Base-by-base conservation (phyloP, 2,888 invertebrate species). In the Drosophila kambysellisi region DNA sequence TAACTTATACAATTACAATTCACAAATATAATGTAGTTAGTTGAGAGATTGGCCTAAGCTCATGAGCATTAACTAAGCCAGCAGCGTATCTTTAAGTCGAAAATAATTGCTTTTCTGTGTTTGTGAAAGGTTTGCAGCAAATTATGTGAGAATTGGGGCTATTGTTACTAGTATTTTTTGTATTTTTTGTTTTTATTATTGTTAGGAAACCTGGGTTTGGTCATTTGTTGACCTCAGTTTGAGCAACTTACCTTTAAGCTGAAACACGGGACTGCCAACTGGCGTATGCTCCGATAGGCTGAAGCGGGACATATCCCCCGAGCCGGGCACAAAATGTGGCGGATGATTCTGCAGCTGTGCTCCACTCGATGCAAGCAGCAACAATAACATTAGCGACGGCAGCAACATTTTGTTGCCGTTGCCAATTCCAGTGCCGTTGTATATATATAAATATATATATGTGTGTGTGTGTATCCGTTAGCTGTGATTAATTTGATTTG, bases 271-370 rank as follows among this genome's bases (percentile, higher is more conserved):
- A 67, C 96, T 95, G 41, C 96, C 97, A 15, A 96, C 95, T 43
- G 95, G 94, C 2, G 96, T 96, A 82, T 96, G 95, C 92, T 97
- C 97, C 12, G 95, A 94, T 15, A 97, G 92, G 66, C 95, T 95
- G 89, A 97, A 95, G 71, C 95, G 95, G 3, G 96, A 95, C 96
- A 97, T 96, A 90, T 97, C 97, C 2, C 97, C 97, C 2, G 94
- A 93, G 78, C 96, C 96, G 30, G 96, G 95, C 32, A 96, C 93
- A 91, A 97, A 97, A 89, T 96, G 95, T 0, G 97, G 97, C 1
- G 95, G 95, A 66, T 95, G 94, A 94, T 97, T 97, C 86, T 95
- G 93, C 80, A 95, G 94, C 91, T 96, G 96, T 46, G 90, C 86
- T 46, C 46, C 25, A 35, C 70, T 61, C 46, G 65, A 48, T 41